Conservation (phyloP, 2,113 vertebrate species). For the Saguinus imperator region DNA sequence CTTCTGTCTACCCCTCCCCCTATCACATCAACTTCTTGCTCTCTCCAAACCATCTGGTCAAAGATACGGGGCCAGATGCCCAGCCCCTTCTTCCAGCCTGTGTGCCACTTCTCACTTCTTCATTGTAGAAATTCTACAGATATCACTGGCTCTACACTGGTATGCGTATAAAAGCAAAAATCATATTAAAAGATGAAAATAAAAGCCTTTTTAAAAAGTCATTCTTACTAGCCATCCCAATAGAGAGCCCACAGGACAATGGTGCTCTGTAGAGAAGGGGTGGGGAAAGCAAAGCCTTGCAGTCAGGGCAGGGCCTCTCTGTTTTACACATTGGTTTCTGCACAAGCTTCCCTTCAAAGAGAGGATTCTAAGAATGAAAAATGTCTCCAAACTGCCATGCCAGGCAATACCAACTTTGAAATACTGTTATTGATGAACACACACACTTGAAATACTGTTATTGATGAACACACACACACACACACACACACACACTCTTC, state of each 20-base stretch:
- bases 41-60: not conserved
- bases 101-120: not conserved
- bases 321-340: not conserved
- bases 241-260: not conserved
- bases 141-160: not conserved
- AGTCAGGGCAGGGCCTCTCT: not conserved
- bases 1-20: no score
- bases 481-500: not conserved
- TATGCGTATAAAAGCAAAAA: not conserved
- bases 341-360: not conserved
- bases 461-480: no score
- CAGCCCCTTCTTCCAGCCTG: not conserved
- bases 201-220: not conserved
- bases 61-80: not conserved
- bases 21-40: rapidly evolving
- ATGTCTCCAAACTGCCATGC: not conserved
- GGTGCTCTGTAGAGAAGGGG: not conserved
- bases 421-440: not conserved
- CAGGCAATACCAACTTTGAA: not conserved
- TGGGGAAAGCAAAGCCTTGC: rapidly evolving
- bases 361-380: not conserved
- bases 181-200: not conserved
- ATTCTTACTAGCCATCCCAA: not conserved
- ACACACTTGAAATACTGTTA: not conserved
- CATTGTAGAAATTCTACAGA: not conserved